Percentiles rank a stretch among this genome's conserved stretches.
These are phyloP conservation scores for Acanthosoma haemorrhoidale DNA, from an alignment of 2,888 invertebrate genomes.

Conservation along the genomic window DNA sequence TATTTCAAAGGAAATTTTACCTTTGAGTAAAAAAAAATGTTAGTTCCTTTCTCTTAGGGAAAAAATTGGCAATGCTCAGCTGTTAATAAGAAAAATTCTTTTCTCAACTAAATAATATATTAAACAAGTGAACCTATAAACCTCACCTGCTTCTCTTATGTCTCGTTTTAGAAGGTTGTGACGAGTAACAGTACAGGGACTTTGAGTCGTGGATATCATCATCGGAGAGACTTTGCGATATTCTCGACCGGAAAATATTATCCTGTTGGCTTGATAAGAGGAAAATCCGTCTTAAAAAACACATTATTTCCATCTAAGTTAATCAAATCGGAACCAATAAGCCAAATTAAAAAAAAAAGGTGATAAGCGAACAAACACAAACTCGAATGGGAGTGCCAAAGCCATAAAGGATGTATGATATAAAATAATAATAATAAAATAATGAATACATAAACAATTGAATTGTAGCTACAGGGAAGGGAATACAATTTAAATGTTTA, in stretches of 20 bases:
- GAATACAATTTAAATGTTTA: not conserved
- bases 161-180: conserved; percentile 52
- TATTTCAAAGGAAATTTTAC: not conserved
- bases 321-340: conserved; percentile 30
- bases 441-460: not conserved
- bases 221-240: conserved; percentile 40
- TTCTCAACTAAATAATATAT: conserved; percentile 27
- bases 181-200: conserved; percentile 40
- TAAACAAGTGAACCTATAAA: conserved; percentile 24
- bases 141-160: conserved; percentile 78
- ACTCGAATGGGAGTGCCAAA: conserved; percentile 22
- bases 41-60: conserved; percentile 19
- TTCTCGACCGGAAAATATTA: conserved; percentile 36
- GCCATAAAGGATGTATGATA: not conserved
- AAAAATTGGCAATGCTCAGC: conserved; percentile 15
- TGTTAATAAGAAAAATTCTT: conserved; percentile 16
- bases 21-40: conserved; percentile 11
- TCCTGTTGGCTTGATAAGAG: conserved; percentile 38
- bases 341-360: conserved; percentile 25
- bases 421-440: conserved; percentile 1
- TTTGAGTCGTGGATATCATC: conserved; percentile 40
- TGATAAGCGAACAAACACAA: conserved; percentile 25
- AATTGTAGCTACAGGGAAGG: not conserved
- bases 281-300: conserved; percentile 32
- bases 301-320: conserved; percentile 31